Conservation (phyloP, 2,888 invertebrate genomes). For the Prenolepis imparis region DNA sequence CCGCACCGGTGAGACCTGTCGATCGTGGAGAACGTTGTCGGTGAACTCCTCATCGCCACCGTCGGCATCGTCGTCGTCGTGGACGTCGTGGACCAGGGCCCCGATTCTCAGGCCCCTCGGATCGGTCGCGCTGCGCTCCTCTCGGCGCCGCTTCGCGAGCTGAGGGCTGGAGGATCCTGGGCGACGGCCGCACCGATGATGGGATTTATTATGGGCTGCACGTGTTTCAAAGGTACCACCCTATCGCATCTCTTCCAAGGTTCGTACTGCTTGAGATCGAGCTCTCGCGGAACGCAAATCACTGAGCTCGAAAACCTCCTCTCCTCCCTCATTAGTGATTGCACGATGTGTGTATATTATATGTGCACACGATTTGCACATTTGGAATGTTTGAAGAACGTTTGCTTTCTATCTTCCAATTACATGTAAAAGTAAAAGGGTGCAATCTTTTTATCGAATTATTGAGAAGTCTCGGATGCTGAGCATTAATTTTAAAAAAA, state of each 20-base stretch:
- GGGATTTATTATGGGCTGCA: slow-evolving; percentile 98
- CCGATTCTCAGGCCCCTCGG: slow-evolving; percentile 51
- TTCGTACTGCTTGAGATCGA: slow-evolving; percentile 65
- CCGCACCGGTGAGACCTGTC: slow-evolving; percentile 31
- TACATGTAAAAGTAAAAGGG: background rate
- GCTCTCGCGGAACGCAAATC: slow-evolving; percentile 17
- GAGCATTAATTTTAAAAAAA: background rate
- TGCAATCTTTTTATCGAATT: background rate
- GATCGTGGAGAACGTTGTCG: slow-evolving; percentile 41
- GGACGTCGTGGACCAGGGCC: slow-evolving; percentile 43
- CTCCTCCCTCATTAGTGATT: background rate
- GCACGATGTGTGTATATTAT: background rate
- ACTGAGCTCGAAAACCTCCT: background rate
- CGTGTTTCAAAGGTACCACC: slow-evolving; percentile 94
- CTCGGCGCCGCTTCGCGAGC: slow-evolving; percentile 42
- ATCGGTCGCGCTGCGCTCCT: slow-evolving; percentile 49
- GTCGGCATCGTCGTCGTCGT: slow-evolving; percentile 31
- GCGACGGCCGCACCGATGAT: slow-evolving; percentile 89
- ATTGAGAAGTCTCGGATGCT: background rate
- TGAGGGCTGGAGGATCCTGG: slow-evolving; percentile 60
- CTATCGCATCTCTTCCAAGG: slow-evolving; percentile 84
- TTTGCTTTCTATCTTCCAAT: background rate
- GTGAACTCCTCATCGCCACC: slow-evolving; percentile 21
- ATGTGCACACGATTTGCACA: background rate
- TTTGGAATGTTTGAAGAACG: too few relatives aligned